phyloP scores from a whole-genome alignment of 1,140 invertebrate genomes.

The Polyergus mexicanus region DNA sequence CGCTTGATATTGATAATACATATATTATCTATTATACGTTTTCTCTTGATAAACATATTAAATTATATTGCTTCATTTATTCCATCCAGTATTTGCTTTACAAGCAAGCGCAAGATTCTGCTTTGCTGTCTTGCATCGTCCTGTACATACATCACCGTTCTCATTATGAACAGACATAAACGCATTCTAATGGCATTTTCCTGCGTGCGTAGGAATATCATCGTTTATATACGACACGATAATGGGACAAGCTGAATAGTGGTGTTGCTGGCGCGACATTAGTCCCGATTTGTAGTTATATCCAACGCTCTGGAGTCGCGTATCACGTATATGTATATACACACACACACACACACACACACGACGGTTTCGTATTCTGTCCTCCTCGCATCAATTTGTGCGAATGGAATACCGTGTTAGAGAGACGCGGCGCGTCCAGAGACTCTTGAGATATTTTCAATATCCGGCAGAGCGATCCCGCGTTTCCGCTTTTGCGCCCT shows the following conservation, averaged over 20 bases:
- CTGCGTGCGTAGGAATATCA: conserved; percentile 59
- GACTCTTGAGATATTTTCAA: conserved; percentile 81
- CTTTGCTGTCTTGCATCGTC: conserved; percentile 28
- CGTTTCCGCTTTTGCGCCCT: conserved; percentile 69
- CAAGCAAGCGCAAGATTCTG: conserved; percentile 53
- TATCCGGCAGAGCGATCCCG: conserved; percentile 75
- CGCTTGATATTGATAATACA: background rate
- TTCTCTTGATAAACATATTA: conserved; percentile 4
- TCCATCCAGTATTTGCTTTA: background rate
- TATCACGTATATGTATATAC: background rate
- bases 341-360: background rate
- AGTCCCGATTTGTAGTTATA: conserved; percentile 59
- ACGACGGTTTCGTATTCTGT: conserved; percentile 41
- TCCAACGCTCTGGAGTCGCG: conserved; percentile 30
- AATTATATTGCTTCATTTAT: conserved; percentile 30
- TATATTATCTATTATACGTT: background rate
- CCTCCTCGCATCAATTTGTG: conserved; percentile 37
- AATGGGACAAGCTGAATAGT: conserved; percentile 6
- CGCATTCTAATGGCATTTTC: conserved; percentile 31
- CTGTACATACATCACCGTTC: conserved; percentile 4
- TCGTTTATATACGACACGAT: conserved; percentile 60
- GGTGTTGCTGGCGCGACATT: conserved; percentile 50
- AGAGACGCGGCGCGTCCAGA: conserved; percentile 48
- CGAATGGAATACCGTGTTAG: conserved; percentile 54
- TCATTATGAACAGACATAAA: conserved; percentile 45